Evolutionary conservation across 1,140 invertebrate species (phyloP).

Genomic region (Lutraria rhynchaena): DNA sequence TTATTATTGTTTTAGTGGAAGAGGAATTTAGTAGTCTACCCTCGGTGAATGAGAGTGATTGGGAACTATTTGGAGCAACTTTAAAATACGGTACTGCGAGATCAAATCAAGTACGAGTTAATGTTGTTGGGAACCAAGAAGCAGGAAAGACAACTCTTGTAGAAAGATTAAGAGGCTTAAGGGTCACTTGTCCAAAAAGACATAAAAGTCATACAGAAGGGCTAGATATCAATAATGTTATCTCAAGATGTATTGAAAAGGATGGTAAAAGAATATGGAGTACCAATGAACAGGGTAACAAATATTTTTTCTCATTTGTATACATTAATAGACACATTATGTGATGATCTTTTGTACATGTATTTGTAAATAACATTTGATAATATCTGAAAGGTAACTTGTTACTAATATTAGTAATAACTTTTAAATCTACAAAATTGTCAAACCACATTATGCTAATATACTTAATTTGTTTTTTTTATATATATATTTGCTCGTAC

Average conservation of each 20-base stretch:
- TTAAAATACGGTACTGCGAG: not conserved
- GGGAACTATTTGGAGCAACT: constrained; percentile 1
- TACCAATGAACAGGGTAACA: not conserved
- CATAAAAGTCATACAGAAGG: not conserved
- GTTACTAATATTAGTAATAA: too few relatives aligned
- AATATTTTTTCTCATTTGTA: too few relatives aligned
- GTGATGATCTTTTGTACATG: too few relatives aligned
- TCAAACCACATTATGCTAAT: too few relatives aligned
- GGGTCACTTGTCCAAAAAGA: not conserved
- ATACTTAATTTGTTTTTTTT: too few relatives aligned
- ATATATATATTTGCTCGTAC: too few relatives aligned
- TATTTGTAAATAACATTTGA: too few relatives aligned
- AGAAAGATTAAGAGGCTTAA: not conserved
- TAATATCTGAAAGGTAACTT: too few relatives aligned
- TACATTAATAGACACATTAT: too few relatives aligned
- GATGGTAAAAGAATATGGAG: constrained; percentile 16
- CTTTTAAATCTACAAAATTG: too few relatives aligned
- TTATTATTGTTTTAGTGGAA: not conserved
- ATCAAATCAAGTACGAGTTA: constrained; percentile 28
- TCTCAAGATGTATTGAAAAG: constrained; percentile 10
- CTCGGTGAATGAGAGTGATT: constrained; percentile 8
- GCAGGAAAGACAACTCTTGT: constrained; percentile 38
- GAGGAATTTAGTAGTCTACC: not conserved
- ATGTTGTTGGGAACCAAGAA: constrained; percentile 27
- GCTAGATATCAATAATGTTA: constrained; percentile 18